Evolutionary conservation across 1,140 invertebrate species (phyloP), one percentile per base, ranked within the genome.

Genomic region (Zaprionus taronus): DNA sequence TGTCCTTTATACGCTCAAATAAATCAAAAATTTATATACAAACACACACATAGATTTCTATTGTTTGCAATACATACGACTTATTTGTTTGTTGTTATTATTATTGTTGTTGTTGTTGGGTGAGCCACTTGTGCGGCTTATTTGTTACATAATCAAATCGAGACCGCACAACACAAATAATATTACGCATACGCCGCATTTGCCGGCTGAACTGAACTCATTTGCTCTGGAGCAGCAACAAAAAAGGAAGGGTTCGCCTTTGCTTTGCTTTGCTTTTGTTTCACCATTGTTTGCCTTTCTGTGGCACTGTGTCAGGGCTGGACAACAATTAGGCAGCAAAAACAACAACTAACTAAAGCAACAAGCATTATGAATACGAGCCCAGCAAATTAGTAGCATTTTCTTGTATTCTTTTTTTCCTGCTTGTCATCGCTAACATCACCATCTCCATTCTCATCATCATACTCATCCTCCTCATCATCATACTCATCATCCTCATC

Each of bases 91-190:
- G 57, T 15, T 76, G 31, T 57, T 77, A 38, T 24, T 63, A 26
- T 62, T 68, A 24, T 38, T 66, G 57, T 57, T 61, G 55, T 57
- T 61, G 55, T 17, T 49, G 61, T 86, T 77, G 36, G 68, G 51
- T 31, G 51, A 82, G 73, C 83, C 79, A 86, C 82, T 85, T 85
- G 83, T 87, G 84, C 58, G 83, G 83, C 84, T 89, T 84, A 81
- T 90, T 90, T 80, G 79, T 91, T 89, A 85, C 86, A 80, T 82
- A 89, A 90, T 89, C 85, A 90, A 89, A 89, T 89, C 69, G 79
- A 89, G 66, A 75, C 79, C 68, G 61, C 73, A 68, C 34, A 68
- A 74, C 66, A 69, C 81, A 89, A 89, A 89, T 85, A 90, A 89
- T 82, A 89, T 91, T 90, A 90, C 85, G 85, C 85, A 89, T 90